Base-by-base conservation (phyloP, 1,140 invertebrate genomes). In the Mamestra configurata region DNA sequence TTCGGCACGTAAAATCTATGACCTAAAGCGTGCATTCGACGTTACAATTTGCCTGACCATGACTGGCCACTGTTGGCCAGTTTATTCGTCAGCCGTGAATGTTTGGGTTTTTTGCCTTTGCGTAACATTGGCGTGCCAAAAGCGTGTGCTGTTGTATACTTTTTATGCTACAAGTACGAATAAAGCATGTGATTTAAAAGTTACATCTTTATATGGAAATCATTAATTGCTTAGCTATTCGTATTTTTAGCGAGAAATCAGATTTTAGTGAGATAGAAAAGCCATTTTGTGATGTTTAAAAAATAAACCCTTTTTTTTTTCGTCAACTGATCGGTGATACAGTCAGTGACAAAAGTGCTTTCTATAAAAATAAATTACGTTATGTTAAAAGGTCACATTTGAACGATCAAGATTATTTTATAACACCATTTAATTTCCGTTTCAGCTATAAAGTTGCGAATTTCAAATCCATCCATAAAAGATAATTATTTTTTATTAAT, bases 51-150 rank as follows among this genome's bases (percentile, higher is more conserved):
- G 18, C 0, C n/a, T 64, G 59, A 37, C 59, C 59, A 64, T 64
- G 59, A 64, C 59, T 64, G 5, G 59, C 59, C 43, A 49, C 43
- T 49, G 15, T 11, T n/a, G 43, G 10, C 37, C 37, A 40, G 27
- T 31, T n/a, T 49, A 49, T 1, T 40, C 1, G 59, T 20, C 35
- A 64, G 31, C 57, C 57, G 57, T 37, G 59, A 64, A 64, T 64
- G 59, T 64, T 61, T 64, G 59, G 35, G 59, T 64, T 64, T 64
- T 55, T 64, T 64, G 5, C 59, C 59, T 64, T 64, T 64, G 59
- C 59, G 59, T 64, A 64, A 64, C 59, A 64, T 20, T 40, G 31
- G 35, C 35, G 59, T 40, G 59, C 8, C 35, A 40, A 64, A 64
- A 64, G 31, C 2, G 59, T 40, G 10, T 31, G 55, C 27, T 4